Conservation (phyloP, 2,113 vertebrate genomes). For the Aramus guarauna region DNA sequence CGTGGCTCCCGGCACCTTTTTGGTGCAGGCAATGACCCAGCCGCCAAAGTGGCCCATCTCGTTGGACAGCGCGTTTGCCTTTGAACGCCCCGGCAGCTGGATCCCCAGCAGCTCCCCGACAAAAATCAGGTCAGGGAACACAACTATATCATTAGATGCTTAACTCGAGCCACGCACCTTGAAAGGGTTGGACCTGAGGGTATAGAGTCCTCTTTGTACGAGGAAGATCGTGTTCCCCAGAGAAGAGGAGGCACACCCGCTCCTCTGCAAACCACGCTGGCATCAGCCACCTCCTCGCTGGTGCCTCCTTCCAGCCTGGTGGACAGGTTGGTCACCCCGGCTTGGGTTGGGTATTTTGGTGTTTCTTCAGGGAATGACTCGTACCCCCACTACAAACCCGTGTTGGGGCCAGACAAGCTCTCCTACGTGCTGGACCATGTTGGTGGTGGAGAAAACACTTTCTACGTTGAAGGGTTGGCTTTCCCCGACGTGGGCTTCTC, state of each 20-base stretch:
- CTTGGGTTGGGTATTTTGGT: neutral
- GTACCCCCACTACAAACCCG: slow-evolving; percentile 34
- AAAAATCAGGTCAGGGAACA: slow-evolving; percentile 31
- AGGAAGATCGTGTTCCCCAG: neutral
- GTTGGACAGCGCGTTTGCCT: neutral
- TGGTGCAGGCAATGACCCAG: neutral
- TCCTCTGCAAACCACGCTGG: neutral
- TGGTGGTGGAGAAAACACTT: slow-evolving; percentile 45
- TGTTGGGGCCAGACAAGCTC: slow-evolving; percentile 72
- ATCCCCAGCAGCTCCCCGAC: neutral
- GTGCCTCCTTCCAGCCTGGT: neutral
- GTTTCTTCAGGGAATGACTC: slow-evolving; percentile 31
- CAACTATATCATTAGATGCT: slow-evolving; percentile 2
- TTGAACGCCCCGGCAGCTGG: neutral
- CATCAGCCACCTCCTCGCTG: neutral
- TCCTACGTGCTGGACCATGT: slow-evolving; percentile 71
- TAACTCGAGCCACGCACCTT: neutral
- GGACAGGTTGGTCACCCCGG: neutral
- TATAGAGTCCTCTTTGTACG: neutral
- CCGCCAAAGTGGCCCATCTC: neutral
- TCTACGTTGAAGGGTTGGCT: slow-evolving; percentile 85
- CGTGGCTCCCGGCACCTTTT: neutral
- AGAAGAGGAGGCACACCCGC: neutral
- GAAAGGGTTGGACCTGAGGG: slow-evolving; percentile 22
- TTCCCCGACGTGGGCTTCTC: slow-evolving; percentile 84